Conservation (phyloP, 2,797 vertebrate genomes). For the Sebastes melanostomus region DNA sequence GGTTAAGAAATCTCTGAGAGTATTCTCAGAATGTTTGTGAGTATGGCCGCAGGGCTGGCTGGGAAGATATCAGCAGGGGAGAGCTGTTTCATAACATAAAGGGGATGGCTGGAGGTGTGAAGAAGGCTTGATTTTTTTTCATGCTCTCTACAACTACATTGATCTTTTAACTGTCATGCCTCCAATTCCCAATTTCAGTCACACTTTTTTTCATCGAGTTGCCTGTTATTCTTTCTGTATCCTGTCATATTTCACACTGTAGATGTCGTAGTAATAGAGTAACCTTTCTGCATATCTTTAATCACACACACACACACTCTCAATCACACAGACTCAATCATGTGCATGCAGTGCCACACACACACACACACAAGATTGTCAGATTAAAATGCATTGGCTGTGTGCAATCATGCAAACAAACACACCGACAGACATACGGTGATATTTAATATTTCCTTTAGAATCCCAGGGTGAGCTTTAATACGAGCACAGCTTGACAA, state of each 20-base stretch:
- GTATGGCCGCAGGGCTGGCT: conserved; percentile 1
- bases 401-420: not conserved
- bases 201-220: not conserved
- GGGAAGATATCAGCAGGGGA: not conserved
- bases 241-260: not conserved
- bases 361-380: not conserved
- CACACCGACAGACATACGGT: not conserved
- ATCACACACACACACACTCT: too few species aligned
- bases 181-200: not conserved
- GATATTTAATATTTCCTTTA: not conserved
- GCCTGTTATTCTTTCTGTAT: not conserved
- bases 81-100: conserved; percentile 6
- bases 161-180: conserved; percentile 6
- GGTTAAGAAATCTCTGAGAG: not conserved
- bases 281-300: not conserved
- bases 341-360: not conserved
- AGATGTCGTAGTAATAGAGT: not conserved
- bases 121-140: not conserved
- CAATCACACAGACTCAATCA: not conserved
- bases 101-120: not conserved
- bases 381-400: not conserved
- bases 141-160: conserved; percentile 4
- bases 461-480: not conserved
- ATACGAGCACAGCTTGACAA: not conserved
- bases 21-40: not conserved